Conservation (phyloP, 2,113 vertebrate species). For the Toxostoma redivivum region DNA sequence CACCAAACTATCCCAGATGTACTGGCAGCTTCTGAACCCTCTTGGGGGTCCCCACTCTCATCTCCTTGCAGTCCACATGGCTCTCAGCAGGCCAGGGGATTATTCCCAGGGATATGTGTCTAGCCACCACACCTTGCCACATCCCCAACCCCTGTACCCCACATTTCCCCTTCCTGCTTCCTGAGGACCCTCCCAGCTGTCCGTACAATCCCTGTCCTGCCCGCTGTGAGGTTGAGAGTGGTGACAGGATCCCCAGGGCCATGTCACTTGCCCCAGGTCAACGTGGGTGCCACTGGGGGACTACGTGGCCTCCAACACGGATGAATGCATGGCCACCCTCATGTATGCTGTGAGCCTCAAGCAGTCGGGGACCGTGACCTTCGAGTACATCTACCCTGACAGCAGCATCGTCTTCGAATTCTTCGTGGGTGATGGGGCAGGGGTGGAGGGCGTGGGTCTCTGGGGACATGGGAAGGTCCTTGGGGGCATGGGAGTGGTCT, state of each 20-base stretch:
- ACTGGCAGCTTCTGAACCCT: background rate
- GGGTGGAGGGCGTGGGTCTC: background rate
- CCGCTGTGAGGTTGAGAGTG: fast-evolving
- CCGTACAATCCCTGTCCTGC: background rate
- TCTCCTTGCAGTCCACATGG: background rate
- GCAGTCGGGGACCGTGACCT: constrained; percentile 84
- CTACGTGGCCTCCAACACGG: constrained; percentile 88
- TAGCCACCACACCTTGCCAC: background rate
- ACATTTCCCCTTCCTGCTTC: background rate
- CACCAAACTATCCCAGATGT: background rate
- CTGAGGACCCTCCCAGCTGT: background rate
- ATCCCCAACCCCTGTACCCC: background rate
- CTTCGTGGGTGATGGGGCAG: constrained; percentile 76
- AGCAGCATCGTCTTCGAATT: constrained; percentile 92
- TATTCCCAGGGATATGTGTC: background rate
- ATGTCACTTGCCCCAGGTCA: constrained; percentile 73
- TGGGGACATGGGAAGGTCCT: background rate
- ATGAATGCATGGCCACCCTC: constrained; percentile 90
- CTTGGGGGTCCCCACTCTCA: too few relatives aligned
- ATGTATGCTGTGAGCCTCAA: constrained; percentile 92
- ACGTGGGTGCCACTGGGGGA: constrained; percentile 88
- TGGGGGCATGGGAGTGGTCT: background rate
- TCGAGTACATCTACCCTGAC: constrained; percentile 93
- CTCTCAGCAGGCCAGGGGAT: background rate
- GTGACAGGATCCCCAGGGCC: background rate